phyloP scores from a whole-genome alignment of 1,140 invertebrate genomes.

The Drosophila lini region DNA sequence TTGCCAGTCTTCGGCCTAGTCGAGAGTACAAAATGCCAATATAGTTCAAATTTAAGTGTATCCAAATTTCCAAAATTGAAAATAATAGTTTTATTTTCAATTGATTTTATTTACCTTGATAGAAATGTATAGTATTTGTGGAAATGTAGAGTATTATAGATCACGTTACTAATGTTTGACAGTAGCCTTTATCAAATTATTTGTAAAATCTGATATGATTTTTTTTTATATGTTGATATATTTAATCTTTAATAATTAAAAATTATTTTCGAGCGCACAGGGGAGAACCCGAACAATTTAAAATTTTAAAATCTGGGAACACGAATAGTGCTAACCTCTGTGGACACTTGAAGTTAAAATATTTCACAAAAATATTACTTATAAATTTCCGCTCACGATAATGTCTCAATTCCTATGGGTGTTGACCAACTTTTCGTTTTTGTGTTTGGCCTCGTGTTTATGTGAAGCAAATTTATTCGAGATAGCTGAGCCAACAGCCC shows the following conservation, averaged over 20 bases:
- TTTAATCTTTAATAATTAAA: neutral
- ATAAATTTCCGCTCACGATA: no score
- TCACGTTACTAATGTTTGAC: neutral
- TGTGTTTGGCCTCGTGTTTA: neutral
- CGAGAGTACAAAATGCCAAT: neutral
- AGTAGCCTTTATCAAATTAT: no score
- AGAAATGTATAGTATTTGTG: neutral
- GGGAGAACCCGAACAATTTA: neutral
- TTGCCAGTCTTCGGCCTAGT: constrained; percentile 13
- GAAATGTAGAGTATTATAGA: neutral
- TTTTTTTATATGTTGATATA: neutral
- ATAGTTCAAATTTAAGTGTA: constrained; percentile 5
- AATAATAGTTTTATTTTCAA: neutral
- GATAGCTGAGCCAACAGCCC: constrained; percentile 12
- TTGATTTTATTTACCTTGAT: neutral
- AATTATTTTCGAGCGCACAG: neutral
- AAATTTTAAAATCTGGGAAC: neutral
- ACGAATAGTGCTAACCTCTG: neutral
- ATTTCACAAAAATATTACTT: neutral
- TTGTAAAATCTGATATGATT: neutral
- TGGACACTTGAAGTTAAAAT: neutral
- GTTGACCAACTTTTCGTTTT: neutral
- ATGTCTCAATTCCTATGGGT: no score
- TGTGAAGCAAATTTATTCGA: constrained; percentile 19
- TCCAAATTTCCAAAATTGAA: constrained; percentile 1